Evolutionary conservation across 2,113 vertebrate species (phyloP), one percentile per base, ranked within the genome.

Genomic region (Lagopus muta): DNA sequence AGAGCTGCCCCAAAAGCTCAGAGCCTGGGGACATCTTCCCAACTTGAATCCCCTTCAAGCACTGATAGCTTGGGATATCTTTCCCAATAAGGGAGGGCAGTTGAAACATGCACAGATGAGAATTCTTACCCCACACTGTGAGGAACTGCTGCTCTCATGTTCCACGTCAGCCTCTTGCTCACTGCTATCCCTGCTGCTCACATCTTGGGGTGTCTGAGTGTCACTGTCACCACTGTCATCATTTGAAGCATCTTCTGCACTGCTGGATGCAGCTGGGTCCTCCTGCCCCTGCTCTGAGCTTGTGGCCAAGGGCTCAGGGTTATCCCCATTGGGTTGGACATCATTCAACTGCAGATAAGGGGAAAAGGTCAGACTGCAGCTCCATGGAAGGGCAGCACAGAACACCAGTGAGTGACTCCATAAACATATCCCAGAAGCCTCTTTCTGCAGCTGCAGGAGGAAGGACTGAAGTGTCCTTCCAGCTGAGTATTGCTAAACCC

Each of bases 291-390:
- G 11, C n/a, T 58, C n/a, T 2, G 3, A 15, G 27, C 38, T 38
- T 1, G 4, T 47, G 13, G n/a, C n/a, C 34, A 19, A 60, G 42
- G 25, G 16, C 55, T 82, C 61, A 6, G 10, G 24, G 28, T 7
- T 13, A 9, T 6, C 11, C 1, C 4, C 0, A 20, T 28, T 0
- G 1, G 9, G 21, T 5, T 32, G 17, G 4, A 11, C 2, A 3
- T 21, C 36, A 50, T 78, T 47, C 27, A 20, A 45, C 47, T 83
- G 72, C 62, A 71, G 66, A 42, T 32, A 28, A 10, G 70, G 28
- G 57, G 65, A 27, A 60, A 60, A 0, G 2, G 25, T 67, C 61
- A 74, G 40, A 25, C 5, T 13, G 5, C 20, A 75, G 48, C 10
- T 75, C 58, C 2, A 1, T 5, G 10, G 18, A 55, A 52, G 11